A percentile compares a stretch with the other conserved stretches of the same genome.
phyloP scores from a whole-genome alignment of 1,140 invertebrate species.

The Drosophila rufa region DNA sequence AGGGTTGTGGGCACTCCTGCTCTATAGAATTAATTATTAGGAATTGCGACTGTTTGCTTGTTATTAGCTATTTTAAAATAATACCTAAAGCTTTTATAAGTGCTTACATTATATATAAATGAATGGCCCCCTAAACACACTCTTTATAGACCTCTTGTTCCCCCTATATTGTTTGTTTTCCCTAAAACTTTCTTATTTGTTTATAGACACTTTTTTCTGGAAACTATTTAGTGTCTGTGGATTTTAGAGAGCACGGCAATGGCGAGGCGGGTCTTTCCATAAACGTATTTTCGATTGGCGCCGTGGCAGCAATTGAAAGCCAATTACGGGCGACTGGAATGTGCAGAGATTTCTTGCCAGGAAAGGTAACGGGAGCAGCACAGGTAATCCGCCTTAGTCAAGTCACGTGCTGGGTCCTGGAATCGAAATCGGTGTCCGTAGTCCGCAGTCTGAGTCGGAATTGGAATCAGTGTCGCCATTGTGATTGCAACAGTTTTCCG shows the following conservation, averaged over 20 bases:
- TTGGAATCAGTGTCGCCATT: constrained; percentile 32
- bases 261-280: constrained; percentile 15
- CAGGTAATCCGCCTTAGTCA: constrained; percentile 49
- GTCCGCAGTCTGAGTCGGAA: not conserved
- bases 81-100: too few species aligned
- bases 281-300: constrained; percentile 13
- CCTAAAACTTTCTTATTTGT: not conserved
- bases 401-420: constrained; percentile 55
- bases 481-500: constrained; percentile 30
- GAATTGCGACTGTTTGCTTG: too few species aligned
- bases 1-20: too few species aligned
- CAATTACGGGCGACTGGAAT: constrained; percentile 53
- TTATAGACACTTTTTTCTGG: not conserved
- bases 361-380: not conserved
- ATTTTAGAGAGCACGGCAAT: not conserved
- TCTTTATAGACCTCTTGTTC: not conserved
- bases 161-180: not conserved
- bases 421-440: constrained; percentile 5
- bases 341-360: constrained; percentile 14
- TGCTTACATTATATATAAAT: not conserved
- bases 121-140: not conserved
- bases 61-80: too few species aligned
- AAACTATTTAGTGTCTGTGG: not conserved
- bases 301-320: constrained; percentile 48
- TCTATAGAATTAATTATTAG: too few species aligned